These are phyloP conservation scores for Centropus unirufus DNA, from an alignment of 2,113 vertebrate species.

Conservation along the genomic window DNA sequence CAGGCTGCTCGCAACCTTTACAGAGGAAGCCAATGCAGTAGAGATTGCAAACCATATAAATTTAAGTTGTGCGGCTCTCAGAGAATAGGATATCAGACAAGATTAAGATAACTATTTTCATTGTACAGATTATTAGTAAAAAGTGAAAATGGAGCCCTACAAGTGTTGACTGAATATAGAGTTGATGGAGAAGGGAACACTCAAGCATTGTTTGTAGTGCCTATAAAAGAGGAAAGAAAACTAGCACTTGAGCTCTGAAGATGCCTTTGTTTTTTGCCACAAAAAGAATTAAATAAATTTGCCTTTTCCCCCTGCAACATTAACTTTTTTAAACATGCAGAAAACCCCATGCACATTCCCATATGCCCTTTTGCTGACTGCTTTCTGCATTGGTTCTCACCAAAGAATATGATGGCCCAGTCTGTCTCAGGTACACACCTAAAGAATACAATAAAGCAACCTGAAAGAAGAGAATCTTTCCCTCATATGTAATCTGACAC, in stretches of 20 bases:
- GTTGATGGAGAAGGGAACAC: not conserved
- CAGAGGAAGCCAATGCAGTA: not conserved
- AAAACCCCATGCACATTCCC: not conserved
- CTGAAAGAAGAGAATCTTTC: not conserved
- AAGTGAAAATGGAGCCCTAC: not conserved
- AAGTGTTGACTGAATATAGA: not conserved
- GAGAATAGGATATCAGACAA: not conserved
- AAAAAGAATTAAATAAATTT: not conserved
- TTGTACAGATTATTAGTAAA: not conserved
- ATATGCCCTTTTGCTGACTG: not conserved
- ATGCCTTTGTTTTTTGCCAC: not conserved
- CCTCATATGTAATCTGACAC: not conserved
- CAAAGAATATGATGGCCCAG: not conserved
- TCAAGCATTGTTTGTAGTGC: fast-evolving
- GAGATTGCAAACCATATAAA: not conserved
- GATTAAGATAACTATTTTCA: not conserved
- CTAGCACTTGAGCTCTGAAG: not conserved
- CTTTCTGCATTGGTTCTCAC: not conserved
- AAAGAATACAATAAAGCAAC: not conserved
- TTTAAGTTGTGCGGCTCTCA: not conserved
- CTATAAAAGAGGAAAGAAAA: not conserved
- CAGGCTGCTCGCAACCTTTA: not conserved
- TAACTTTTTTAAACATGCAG: not conserved
- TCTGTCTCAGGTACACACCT: not conserved
- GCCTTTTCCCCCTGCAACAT: not conserved